Percentiles rank a stretch among this genome's conserved stretches.
phyloP scores from a whole-genome alignment of 2,888 invertebrate species.

The Atethmia centrago region DNA sequence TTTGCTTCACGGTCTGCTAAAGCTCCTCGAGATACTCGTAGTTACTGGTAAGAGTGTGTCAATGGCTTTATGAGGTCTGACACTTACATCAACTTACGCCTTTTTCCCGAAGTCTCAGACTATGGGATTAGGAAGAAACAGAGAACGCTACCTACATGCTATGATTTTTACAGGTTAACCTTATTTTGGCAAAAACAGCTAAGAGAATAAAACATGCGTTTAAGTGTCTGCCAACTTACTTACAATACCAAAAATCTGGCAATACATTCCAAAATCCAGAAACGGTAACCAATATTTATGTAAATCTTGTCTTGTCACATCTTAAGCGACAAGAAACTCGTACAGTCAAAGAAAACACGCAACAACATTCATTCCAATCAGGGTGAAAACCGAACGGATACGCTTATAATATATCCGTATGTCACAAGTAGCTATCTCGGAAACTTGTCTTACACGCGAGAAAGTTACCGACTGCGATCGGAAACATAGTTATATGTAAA shows the following conservation, averaged over 20 bases:
- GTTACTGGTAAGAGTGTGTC: background rate
- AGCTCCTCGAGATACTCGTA: background rate
- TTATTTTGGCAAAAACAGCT: background rate
- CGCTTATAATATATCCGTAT: conserved; percentile 47
- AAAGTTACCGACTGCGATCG: conserved; percentile 43
- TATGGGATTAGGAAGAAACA: background rate
- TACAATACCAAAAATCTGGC: background rate
- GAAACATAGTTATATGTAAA: conserved; percentile 28
- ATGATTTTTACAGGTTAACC: background rate
- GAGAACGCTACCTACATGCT: background rate
- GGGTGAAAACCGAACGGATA: conserved; percentile 54
- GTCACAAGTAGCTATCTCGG: conserved; percentile 35
- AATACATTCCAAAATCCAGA: background rate
- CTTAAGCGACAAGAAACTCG: background rate
- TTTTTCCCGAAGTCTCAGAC: no score
- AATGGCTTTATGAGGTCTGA: background rate
- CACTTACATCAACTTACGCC: background rate
- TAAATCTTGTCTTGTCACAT: background rate
- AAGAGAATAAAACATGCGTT: background rate
- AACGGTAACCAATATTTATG: background rate
- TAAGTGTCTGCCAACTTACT: background rate
- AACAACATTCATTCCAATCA: conserved; percentile 27
- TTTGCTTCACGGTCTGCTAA: background rate
- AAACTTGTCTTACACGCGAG: conserved; percentile 48
- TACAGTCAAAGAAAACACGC: conserved; percentile 10